Evolutionary conservation across 2,113 vertebrate genomes (phyloP), one percentile per base, ranked within the genome.

Genomic region (Halichoerus grypus): DNA sequence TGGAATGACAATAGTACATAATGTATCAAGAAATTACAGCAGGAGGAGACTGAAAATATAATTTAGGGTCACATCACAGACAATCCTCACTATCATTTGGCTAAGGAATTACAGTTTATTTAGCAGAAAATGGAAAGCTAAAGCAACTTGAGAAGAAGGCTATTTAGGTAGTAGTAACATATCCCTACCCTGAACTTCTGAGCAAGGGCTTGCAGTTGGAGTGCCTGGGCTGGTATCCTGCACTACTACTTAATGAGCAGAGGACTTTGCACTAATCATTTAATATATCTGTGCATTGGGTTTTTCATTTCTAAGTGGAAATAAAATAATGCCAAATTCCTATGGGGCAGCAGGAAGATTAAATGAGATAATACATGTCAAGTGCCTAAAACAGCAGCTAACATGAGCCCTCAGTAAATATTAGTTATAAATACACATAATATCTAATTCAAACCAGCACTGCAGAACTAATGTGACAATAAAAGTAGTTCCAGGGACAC

Each of bases 81-180:
- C 19, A 86, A 86, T 59, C 77, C 33, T 88, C 61, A 93, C 31
- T 49, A 42, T 49, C 21, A 82, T 59, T 46, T 55, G 79, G 49
- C 36, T 88, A 94, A 88, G 57, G 42, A 94, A 94, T 85, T 72
- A 79, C 3, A 71, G 26, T 79, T 94, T 42, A 92, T 91, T 93
- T 94, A 65, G 36, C 46, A 95, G 49, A 94, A 51, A n/a, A 82
- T 53, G 33, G 63, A 31, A 97, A 90, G 36, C 26, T 94, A 88
- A 86, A 67, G 14, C 19, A 86, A 92, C 4, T 87, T 83, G 3
- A 88, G 65, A 96, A 77, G 31, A 74, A 92, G 4, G 12, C 16
- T 57, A 16, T 36, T 85, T 94, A 42, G 21, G 12, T 65, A n/a
- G 36, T 39, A 81, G 57, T 76, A 93, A 55, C 10, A 57, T 21